phyloP scores from a whole-genome alignment of 2,797 vertebrate genomes.

The Vespertilio murinus region DNA sequence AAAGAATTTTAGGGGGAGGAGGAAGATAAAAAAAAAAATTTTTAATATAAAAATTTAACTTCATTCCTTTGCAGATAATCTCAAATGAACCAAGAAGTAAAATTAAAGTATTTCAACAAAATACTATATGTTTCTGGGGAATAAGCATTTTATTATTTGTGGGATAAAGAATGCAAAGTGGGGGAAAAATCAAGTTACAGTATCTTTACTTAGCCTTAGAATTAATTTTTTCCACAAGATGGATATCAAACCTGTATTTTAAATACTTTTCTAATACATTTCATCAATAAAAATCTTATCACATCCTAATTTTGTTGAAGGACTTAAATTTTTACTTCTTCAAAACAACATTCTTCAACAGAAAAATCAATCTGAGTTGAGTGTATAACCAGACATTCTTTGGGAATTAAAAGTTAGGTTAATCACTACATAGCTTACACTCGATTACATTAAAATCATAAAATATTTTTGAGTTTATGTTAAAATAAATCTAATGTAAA shows the following conservation, averaged over 20 bases:
- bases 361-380: constrained; percentile 12
- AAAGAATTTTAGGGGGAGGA: constrained; percentile 49
- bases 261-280: constrained; percentile 34
- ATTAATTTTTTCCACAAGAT: constrained; percentile 44
- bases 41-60: neutral
- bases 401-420: constrained; percentile 1
- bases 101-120: constrained; percentile 41
- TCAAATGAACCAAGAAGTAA: neutral
- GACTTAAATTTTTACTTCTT: constrained; percentile 39
- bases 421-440: neutral
- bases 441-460: constrained; percentile 2
- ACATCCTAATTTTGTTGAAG: constrained; percentile 18
- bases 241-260: constrained; percentile 22
- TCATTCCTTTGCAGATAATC: constrained; percentile 37
- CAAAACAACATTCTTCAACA: constrained; percentile 7
- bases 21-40: too few species aligned
- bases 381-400: neutral
- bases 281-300: constrained; percentile 4
- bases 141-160: neutral
- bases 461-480: neutral
- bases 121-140: neutral
- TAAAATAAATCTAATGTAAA: constrained; percentile 43
- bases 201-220: constrained; percentile 27
- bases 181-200: neutral
- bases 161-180: neutral